These are phyloP conservation scores for Tribolium freemani DNA, from an alignment of 2,888 invertebrate genomes.

Conservation along the genomic window DNA sequence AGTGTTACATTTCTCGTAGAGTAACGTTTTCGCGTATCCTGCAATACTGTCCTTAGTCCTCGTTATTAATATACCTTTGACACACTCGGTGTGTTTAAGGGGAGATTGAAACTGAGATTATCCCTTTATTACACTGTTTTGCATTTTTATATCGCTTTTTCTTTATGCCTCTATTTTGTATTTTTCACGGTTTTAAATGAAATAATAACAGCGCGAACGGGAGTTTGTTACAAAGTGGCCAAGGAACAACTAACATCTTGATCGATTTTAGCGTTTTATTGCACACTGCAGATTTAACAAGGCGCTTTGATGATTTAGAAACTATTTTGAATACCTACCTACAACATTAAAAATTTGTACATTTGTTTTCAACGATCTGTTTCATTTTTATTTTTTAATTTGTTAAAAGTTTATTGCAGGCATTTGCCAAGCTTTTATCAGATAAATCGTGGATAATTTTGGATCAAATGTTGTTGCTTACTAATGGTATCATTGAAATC, in stretches of 20 bases:
- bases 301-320: no score
- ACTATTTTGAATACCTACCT: no score
- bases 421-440: no score
- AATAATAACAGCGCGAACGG: constrained; percentile 42
- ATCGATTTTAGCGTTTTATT: neutral
- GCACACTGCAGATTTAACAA: neutral
- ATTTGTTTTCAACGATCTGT: no score
- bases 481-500: no score
- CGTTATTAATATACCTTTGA: constrained; percentile 64
- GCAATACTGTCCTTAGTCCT: constrained; percentile 47
- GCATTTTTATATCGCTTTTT: constrained; percentile 63
- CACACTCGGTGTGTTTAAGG: constrained; percentile 61
- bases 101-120: constrained; percentile 62
- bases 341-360: no score
- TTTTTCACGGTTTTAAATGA: constrained; percentile 53
- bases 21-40: constrained; percentile 51
- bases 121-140: constrained; percentile 63
- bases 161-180: constrained; percentile 46
- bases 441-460: no score
- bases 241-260: neutral
- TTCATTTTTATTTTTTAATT: no score
- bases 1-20: constrained; percentile 50
- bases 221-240: constrained; percentile 12
- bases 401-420: no score
- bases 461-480: no score